A percentile compares a stretch with the other conserved stretches of the same genome.
Conservation (phyloP, 2,797 vertebrate species). For the Lagodon rhomboides region DNA sequence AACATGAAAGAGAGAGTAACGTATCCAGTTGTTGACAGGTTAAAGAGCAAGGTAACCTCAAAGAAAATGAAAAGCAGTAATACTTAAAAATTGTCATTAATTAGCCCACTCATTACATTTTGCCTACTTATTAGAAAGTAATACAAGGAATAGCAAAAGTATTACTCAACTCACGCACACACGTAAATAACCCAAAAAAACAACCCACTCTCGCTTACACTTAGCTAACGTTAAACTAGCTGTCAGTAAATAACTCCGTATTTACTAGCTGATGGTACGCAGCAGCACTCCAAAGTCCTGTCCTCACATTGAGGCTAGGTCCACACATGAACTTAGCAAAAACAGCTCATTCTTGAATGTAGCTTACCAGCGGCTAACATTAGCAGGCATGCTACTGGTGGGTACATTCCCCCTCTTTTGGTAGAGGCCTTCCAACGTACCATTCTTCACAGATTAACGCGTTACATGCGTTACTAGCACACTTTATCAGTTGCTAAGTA, state of each 20-base stretch:
- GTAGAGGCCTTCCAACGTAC: not conserved
- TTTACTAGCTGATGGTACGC: not conserved
- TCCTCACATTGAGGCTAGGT: not conserved
- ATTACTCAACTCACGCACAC: not conserved
- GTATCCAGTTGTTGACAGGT: not conserved
- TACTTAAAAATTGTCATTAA: not conserved
- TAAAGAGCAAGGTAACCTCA: not conserved
- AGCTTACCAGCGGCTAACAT: not conserved
- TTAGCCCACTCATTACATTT: not conserved
- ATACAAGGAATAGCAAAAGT: not conserved
- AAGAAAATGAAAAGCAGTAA: too few species aligned
- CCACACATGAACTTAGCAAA: not conserved
- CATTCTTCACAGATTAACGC: not conserved
- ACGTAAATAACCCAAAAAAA: not conserved
- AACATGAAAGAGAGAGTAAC: not conserved
- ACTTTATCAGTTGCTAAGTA: too few species aligned
- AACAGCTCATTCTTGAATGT: slow-evolving; percentile 1
- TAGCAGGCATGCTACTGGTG: not conserved
- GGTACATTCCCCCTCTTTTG: too few species aligned
- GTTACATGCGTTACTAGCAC: not conserved
- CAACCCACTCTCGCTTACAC: not conserved
- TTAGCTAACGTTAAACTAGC: not conserved
- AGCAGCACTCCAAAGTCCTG: not conserved
- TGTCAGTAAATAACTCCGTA: not conserved
- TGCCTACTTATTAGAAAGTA: not conserved